Evolutionary conservation across 2,888 invertebrate genomes (phyloP), one percentile per base, ranked within the genome.

Genomic region (Eristalinus aeneus): DNA sequence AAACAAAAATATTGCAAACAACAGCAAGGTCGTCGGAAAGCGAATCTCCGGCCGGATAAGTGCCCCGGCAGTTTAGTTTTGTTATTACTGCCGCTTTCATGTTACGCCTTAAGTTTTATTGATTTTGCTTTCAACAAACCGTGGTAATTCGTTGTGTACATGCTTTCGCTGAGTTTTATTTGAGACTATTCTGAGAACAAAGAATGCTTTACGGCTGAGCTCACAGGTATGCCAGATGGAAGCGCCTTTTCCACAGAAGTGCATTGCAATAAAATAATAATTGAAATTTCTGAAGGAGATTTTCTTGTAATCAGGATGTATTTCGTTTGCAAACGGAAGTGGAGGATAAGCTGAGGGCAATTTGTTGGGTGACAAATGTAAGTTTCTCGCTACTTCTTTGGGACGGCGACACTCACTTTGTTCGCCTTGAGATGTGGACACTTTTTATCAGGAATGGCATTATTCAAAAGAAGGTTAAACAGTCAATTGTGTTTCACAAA

Each of bases 41-140:
- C 54, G 54, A 54, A 64, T 54, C 56, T 64, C 3, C 64, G 56
- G 63, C 63, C 36, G 63, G 31, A n/a, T 31, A 32, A 16, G 11
- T 64, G 16, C 27, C 23, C 27, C 5, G 34, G 58, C 36, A 34
- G 34, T 22, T 56, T 23, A 39, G 10, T 32, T 72, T 72, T 63
- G 16, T 72, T 72, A 32, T 12, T 36, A 20, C 60, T 23, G 32
- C 10, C 20, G 63, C 74, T 74, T 74, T 74, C 39, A 74, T 74
- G 65, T 65, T 74, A 12, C 12, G 31, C 31, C 27, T 58, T 12
- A 39, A 39, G n/a, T 11, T 56, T 73, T 63, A 73, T 73, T 9
- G 54, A 46, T 31, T 32, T 34, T 46, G 63, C 46, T 46, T 61
- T 72, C 53, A 61, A 61, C 31, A 16, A 27, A 16, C 20, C 20